Percentiles rank a stretch among this genome's conserved stretches.
These are phyloP conservation scores for Drosophila triauraria DNA, from an alignment of 1,140 invertebrate species.

Conservation along the genomic window DNA sequence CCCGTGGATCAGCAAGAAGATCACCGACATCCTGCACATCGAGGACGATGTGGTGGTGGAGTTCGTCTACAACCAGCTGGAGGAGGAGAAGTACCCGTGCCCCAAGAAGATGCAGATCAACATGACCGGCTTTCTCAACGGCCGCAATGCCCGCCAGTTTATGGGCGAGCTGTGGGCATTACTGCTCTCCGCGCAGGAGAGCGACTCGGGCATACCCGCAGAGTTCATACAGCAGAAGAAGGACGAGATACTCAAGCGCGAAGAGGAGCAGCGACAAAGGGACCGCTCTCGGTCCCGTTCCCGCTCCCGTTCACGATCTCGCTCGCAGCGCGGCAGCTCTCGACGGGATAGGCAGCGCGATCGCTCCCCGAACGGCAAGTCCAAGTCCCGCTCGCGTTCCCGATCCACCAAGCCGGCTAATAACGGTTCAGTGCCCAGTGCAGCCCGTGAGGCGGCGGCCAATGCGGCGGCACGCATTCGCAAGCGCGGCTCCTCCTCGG, in stretches of 20 bases:
- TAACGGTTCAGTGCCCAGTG: constrained; percentile 57
- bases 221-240: constrained; percentile 97
- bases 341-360: constrained; percentile 61
- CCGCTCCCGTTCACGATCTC: constrained; percentile 63
- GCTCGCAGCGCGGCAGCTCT: constrained; percentile 34
- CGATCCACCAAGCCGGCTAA: constrained; percentile 51
- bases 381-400: constrained; percentile 62
- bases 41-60: constrained; percentile 99
- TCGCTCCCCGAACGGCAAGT: constrained; percentile 33
- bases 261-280: constrained; percentile 85
- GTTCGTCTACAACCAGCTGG: constrained; percentile 99
- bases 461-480: constrained; percentile 73
- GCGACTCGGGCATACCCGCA: constrained; percentile 96
- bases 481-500: constrained; percentile 65
- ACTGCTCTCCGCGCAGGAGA: constrained; percentile 97
- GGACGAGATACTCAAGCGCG: constrained; percentile 96
- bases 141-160: constrained; percentile 98
- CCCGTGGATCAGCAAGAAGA: constrained; percentile 99
- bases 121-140: constrained; percentile 99
- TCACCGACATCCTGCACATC: constrained; percentile 97
- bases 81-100: constrained; percentile 96
- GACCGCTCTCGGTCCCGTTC: constrained; percentile 69
- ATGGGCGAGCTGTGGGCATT: constrained; percentile 99
- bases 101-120: constrained; percentile 99
- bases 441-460: constrained; percentile 70